These are phyloP conservation scores for Florisuga fusca DNA, from an alignment of 2,797 vertebrate genomes.

Conservation along the genomic window DNA sequence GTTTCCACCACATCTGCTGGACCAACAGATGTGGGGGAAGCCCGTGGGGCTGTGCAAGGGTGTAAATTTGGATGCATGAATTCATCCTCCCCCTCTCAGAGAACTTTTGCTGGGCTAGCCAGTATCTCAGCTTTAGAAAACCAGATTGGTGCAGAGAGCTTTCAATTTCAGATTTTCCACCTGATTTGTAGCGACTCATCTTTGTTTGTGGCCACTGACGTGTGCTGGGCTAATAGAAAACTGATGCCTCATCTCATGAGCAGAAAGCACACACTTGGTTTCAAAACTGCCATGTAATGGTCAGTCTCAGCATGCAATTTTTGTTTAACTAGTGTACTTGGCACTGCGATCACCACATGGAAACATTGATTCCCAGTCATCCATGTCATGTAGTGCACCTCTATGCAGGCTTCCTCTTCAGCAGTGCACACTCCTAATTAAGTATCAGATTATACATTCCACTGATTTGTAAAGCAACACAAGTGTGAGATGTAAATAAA, in stretches of 20 bases:
- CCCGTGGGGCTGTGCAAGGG: fast-evolving
- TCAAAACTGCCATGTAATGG: constrained; percentile 27
- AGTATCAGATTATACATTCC: constrained; percentile 4
- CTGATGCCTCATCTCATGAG: constrained; percentile 13
- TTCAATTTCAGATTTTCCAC: constrained; percentile 58
- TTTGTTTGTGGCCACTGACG: constrained; percentile 36
- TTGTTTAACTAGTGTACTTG: constrained; percentile 42
- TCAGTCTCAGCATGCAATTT: constrained; percentile 19
- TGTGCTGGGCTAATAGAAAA: constrained; percentile 43
- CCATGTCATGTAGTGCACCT: neutral
- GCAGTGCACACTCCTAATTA: neutral
- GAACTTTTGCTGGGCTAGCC: neutral
- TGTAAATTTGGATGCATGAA: neutral
- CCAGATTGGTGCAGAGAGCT: neutral
- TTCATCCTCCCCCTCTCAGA: neutral
- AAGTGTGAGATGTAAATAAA: neutral
- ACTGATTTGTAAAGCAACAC: neutral
- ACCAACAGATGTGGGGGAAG: fast-evolving
- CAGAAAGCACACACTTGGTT: constrained; percentile 42
- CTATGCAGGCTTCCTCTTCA: neutral
- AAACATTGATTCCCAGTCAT: constrained; percentile 23
- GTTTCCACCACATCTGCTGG: fast-evolving
- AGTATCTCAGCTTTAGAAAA: neutral
- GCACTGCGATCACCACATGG: neutral
- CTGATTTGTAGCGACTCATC: constrained; percentile 52